Evolutionary conservation across 1,140 invertebrate genomes (phyloP).

Genomic region (Thrips palmi): DNA sequence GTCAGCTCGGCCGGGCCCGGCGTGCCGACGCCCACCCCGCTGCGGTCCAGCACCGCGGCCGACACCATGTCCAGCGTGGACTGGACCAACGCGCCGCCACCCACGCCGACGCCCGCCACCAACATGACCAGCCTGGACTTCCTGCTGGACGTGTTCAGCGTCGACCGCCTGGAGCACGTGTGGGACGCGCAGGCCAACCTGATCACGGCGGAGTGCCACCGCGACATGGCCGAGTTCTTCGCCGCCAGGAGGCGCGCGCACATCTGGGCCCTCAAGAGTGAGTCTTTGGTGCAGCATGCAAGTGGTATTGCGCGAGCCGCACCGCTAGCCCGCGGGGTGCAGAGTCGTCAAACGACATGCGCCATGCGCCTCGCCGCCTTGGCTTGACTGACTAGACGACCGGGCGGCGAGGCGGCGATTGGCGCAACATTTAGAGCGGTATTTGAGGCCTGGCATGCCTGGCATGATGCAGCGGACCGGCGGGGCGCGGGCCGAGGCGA

Average conservation of each 20-base stretch:
- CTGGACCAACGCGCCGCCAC: too few relatives aligned
- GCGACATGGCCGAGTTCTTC: conserved; percentile 41
- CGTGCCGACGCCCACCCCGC: too few relatives aligned
- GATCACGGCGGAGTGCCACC: conserved; percentile 27
- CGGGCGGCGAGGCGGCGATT: too few relatives aligned
- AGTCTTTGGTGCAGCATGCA: conserved; percentile 20
- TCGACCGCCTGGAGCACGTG: conserved; percentile 22
- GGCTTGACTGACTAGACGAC: too few relatives aligned
- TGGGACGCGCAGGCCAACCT: conserved; percentile 21
- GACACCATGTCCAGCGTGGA: too few relatives aligned
- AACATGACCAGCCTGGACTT: conserved; percentile 23
- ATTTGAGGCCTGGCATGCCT: neutral
- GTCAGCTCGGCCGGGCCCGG: too few relatives aligned
- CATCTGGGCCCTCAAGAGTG: conserved; percentile 57
- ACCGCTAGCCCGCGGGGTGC: neutral
- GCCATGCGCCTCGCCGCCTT: too few relatives aligned
- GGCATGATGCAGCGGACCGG: conserved; percentile 5
- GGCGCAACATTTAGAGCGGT: neutral
- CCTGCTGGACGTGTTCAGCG: conserved; percentile 27
- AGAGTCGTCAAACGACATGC: neutral
- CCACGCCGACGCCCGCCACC: too few relatives aligned
- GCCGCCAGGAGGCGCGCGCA: conserved; percentile 35
- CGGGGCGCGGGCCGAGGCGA: neutral
- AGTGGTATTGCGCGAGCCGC: neutral
- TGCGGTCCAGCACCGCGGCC: too few relatives aligned